Conservation (phyloP, 2,888 invertebrate species). For the Panopea generosa region DNA sequence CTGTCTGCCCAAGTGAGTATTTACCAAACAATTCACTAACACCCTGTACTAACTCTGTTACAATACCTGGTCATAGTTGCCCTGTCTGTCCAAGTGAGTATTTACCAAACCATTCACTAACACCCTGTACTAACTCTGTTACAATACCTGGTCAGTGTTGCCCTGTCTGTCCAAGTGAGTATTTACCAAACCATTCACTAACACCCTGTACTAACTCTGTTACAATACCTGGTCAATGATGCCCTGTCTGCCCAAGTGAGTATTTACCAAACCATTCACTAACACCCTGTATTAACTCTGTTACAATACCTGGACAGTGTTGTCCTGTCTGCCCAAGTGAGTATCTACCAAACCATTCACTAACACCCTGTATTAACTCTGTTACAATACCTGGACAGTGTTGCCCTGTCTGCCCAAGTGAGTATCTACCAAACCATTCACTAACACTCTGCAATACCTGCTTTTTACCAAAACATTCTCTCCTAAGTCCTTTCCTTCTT, state of each 20-base stretch:
- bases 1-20: slow-evolving; percentile 18
- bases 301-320: slow-evolving; percentile 46
- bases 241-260: slow-evolving; percentile 26
- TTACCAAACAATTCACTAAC: no score
- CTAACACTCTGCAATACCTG: slow-evolving; percentile 71
- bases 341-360: background rate
- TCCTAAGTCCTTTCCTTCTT: no score
- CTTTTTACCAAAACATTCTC: slow-evolving; percentile 56
- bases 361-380: slow-evolving; percentile 69
- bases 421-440: no score
- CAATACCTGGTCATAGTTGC: slow-evolving; percentile 29
- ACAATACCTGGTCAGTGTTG: slow-evolving; percentile 34
- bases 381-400: slow-evolving; percentile 49
- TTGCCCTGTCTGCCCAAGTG: slow-evolving; percentile 27
- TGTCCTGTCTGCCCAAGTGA: slow-evolving; percentile 27
- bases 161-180: slow-evolving; percentile 22
- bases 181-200: no score
- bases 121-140: slow-evolving; percentile 72
- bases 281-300: slow-evolving; percentile 70
- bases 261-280: no score
- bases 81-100: slow-evolving; percentile 20
- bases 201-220: slow-evolving; percentile 72
- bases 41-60: slow-evolving; percentile 71
- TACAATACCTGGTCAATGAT: slow-evolving; percentile 36
- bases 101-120: no score